phyloP scores from a whole-genome alignment of 2,797 vertebrate genomes.

The Sus cebifrons region DNA sequence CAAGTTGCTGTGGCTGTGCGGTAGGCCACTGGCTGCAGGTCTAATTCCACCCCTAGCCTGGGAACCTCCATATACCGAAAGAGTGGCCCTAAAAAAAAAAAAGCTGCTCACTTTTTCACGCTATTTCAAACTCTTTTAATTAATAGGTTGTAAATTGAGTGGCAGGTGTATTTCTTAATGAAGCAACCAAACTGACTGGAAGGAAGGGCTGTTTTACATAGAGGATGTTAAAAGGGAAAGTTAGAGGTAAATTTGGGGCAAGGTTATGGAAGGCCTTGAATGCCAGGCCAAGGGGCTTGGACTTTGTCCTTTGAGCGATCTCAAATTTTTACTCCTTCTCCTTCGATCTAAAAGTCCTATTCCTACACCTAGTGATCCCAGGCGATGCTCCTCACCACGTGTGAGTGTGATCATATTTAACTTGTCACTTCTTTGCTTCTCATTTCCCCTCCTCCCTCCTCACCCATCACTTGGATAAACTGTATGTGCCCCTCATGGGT shows the following conservation, averaged over 20 bases:
- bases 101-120: conserved; percentile 47
- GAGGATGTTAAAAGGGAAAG: neutral
- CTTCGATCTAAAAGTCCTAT: neutral
- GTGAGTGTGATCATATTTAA: neutral
- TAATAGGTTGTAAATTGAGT: conserved; percentile 34
- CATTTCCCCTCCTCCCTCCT: neutral
- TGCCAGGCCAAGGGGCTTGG: neutral
- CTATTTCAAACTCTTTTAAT: conserved; percentile 58
- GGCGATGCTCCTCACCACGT: neutral
- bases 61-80: too few relatives aligned
- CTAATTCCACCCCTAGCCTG: too few relatives aligned
- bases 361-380: neutral
- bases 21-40: too few relatives aligned
- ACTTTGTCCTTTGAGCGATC: neutral
- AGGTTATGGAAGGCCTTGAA: neutral
- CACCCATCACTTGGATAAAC: neutral
- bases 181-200: neutral
- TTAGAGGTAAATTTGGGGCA: neutral
- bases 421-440: neutral
- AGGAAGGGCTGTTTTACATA: neutral
- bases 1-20: too few relatives aligned
- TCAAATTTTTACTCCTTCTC: neutral
- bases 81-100: too few relatives aligned
- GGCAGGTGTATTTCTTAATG: conserved; percentile 43
- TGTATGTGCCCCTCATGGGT: neutral